Base-by-base conservation (phyloP, 1,140 invertebrate genomes). In the Akabosia matsudoensis region DNA sequence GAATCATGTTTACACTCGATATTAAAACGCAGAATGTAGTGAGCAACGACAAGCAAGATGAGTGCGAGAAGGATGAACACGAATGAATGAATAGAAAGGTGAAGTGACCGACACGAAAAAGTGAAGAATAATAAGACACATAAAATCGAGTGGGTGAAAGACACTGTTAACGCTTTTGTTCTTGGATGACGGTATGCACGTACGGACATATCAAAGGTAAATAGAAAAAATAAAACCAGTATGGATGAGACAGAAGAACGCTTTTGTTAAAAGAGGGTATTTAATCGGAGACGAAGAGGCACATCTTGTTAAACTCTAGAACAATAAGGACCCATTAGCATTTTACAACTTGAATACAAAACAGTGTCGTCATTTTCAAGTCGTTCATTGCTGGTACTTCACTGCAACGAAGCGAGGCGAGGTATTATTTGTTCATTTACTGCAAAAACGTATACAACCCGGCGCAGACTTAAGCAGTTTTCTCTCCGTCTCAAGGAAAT, bases 301-400 rank as follows among this genome's bases (percentile, higher is more conserved):
- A 56, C 61, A 67, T 30, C 61, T 67, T 67, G 61, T 67, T 67
- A 67, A 67, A 67, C 7, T 3, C 7, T 28, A 67, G 61, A 61
- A 67, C 61, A 67, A 67, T 67, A 67, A 30, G 61, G n/a, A n/a
- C 31, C 61, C 61, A 67, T 67, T 67, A 67, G 61, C 61, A 67
- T 67, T 67, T 67, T 67, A 67, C 61, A 67, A 67, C 61, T 31
- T 67, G 61, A 24, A 31, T 24, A 67, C 61, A 67, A 67, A 67
- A 67, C 7, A 30, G 1, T 31, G 61, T 67, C 54, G n/a, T 56
- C 54, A 45, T 45, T 45, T 45, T 45, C 18, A 45, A 45, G n/a
- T n/a, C n/a, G n/a, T n/a, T n/a, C n/a, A n/a, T n/a, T n/a, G n/a
- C n/a, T n/a, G n/a, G n/a, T n/a, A n/a, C n/a, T n/a, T n/a, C n/a